Evolutionary conservation across 1,140 invertebrate genomes (phyloP).

Genomic region (Megathymus violae): DNA sequence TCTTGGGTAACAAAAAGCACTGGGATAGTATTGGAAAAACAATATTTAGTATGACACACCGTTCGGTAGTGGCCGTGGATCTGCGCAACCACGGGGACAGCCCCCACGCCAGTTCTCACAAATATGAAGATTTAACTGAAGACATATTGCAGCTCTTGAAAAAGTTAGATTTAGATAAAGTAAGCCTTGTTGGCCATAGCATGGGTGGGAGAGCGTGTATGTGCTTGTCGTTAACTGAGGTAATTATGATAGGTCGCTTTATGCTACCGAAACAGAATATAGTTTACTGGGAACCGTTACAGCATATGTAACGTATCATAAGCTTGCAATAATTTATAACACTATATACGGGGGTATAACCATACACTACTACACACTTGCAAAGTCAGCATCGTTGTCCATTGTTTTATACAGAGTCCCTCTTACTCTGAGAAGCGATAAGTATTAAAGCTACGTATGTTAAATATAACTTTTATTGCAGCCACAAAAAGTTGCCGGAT

Average conservation of each 20-base stretch:
- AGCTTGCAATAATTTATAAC: too few species aligned
- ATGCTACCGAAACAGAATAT: too few species aligned
- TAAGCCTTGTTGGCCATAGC: constrained; percentile 92
- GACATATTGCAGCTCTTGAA: constrained; percentile 89
- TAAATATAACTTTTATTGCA: constrained; percentile 56
- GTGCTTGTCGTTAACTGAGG: constrained; percentile 89
- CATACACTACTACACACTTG: too few species aligned
- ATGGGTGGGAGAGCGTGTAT: constrained; percentile 95
- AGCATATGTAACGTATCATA: too few species aligned
- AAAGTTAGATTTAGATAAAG: constrained; percentile 85
- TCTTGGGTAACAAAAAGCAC: constrained; percentile 92
- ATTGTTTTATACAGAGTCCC: too few species aligned
- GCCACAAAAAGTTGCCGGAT: constrained; percentile 87
- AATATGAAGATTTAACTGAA: constrained; percentile 88
- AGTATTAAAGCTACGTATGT: too few species aligned
- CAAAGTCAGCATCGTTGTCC: too few species aligned
- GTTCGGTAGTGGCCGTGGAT: constrained; percentile 91
- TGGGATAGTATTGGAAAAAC: constrained; percentile 92
- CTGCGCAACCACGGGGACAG: constrained; percentile 96
- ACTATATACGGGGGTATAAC: too few species aligned
- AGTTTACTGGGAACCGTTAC: too few species aligned
- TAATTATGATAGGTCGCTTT: constrained; percentile 42
- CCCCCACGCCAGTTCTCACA: constrained; percentile 88
- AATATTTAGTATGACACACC: constrained; percentile 86
- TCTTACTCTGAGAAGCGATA: too few species aligned